These are phyloP conservation scores for Rhinichthys osculus DNA, from an alignment of 2,797 vertebrate genomes.

Conservation along the genomic window DNA sequence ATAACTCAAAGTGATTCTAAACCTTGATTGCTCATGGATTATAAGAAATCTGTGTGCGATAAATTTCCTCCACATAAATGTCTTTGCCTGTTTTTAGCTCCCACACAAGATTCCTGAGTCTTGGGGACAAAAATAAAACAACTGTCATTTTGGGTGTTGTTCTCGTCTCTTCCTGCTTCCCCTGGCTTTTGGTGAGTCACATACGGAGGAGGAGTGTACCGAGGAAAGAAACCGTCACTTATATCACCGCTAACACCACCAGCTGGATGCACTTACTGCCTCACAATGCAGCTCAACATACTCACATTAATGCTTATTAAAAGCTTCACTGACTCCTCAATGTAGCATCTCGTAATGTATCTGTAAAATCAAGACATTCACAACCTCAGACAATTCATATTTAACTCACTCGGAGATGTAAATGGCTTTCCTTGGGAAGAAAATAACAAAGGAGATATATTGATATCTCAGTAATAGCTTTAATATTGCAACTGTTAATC, in stretches of 20 bases:
- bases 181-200: constrained; percentile 69
- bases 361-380: constrained; percentile 12
- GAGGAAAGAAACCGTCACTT: constrained; percentile 50
- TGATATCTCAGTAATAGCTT: background rate
- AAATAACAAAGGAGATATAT: background rate
- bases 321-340: constrained; percentile 19
- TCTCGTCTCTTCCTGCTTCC: constrained; percentile 61
- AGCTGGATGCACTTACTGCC: constrained; percentile 38
- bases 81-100: constrained; percentile 52
- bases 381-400: background rate
- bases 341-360: background rate
- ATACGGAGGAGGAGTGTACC: constrained; percentile 38
- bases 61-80: constrained; percentile 20
- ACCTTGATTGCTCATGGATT: constrained; percentile 15
- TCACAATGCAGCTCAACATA: constrained; percentile 32
- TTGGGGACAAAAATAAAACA: constrained; percentile 67
- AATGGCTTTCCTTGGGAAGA: background rate
- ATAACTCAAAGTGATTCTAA: constrained; percentile 11
- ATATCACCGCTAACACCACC: constrained; percentile 57
- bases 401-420: background rate
- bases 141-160: constrained; percentile 65
- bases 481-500: background rate
- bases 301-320: constrained; percentile 35
- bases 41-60: background rate
- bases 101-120: constrained; percentile 37